Conservation (phyloP, 2,797 vertebrate genomes). For the Gorsachius magnificus region DNA sequence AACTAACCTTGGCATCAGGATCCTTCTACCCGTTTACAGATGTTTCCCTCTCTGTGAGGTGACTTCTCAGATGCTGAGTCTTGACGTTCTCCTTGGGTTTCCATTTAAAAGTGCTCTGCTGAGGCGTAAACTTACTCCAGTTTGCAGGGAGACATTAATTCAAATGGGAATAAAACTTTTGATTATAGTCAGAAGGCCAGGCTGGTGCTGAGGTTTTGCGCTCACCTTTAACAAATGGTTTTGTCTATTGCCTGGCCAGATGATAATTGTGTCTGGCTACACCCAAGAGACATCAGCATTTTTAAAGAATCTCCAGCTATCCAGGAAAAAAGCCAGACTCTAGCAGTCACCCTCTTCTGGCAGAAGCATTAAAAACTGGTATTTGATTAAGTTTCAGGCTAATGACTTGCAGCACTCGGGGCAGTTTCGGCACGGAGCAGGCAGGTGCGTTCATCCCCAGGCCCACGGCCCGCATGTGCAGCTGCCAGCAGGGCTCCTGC, state of each 20-base stretch:
- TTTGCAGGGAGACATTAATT: neutral
- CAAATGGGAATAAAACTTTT: neutral
- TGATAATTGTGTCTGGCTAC: neutral
- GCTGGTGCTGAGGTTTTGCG: neutral
- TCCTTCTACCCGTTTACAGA: neutral
- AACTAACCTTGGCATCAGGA: neutral
- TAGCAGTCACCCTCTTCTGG: conserved; percentile 5
- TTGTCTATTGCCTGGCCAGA: neutral
- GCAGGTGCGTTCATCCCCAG: neutral
- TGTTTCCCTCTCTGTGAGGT: neutral
- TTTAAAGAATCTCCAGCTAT: neutral
- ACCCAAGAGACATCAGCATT: neutral
- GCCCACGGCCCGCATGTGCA: accelerated
- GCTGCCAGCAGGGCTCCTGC: accelerated
- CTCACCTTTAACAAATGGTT: neutral
- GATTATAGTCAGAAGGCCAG: neutral
- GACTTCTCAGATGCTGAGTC: neutral
- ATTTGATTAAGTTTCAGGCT: neutral
- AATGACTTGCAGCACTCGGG: neutral
- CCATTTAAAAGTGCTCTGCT: neutral
- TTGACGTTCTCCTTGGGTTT: neutral
- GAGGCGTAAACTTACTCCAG: neutral
- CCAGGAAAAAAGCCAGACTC: neutral
- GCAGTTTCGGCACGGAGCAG: neutral
- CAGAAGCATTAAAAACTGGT: neutral